Evolutionary conservation across 2,797 vertebrate genomes (phyloP).

Genomic region (Muraenolepis orangiensis): DNA sequence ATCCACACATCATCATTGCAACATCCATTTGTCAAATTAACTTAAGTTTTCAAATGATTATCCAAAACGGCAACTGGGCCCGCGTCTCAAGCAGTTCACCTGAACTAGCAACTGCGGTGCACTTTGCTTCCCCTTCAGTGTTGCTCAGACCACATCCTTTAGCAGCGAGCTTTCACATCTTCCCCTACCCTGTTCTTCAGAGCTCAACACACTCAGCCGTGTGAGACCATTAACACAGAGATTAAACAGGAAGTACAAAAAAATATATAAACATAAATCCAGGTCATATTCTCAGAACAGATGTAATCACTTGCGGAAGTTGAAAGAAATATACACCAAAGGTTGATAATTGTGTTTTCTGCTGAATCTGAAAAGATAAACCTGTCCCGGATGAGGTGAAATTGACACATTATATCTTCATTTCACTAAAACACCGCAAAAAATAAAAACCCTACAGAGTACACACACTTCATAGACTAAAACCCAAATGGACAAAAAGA

Average conservation of each 20-base stretch:
- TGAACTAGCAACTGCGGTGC: conserved; percentile 20
- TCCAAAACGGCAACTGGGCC: too few relatives aligned
- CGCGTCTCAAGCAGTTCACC: neutral
- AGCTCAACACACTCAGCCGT: too few relatives aligned
- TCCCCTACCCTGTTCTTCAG: neutral
- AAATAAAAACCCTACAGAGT: neutral
- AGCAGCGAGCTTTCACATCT: conserved; percentile 39
- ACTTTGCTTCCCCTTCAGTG: conserved; percentile 56
- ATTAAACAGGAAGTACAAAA: too few relatives aligned
- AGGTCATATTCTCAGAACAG: neutral
- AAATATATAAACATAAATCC: too few relatives aligned
- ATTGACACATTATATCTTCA: neutral
- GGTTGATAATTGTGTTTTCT: too few relatives aligned
- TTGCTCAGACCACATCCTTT: conserved; percentile 74
- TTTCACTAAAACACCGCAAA: neutral
- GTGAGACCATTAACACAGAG: too few relatives aligned
- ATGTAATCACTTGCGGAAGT: neutral
- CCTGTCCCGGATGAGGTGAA: neutral
- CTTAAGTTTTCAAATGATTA: neutral
- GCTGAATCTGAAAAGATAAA: neutral
- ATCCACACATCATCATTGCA: conserved; percentile 53
- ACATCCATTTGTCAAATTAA: conserved; percentile 18
- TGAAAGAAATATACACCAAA: too few relatives aligned
- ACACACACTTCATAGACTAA: neutral
- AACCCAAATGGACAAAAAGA: conserved; percentile 26